Evolutionary conservation across 1,140 invertebrate genomes (phyloP).

Genomic region (Drosophila burlai): DNA sequence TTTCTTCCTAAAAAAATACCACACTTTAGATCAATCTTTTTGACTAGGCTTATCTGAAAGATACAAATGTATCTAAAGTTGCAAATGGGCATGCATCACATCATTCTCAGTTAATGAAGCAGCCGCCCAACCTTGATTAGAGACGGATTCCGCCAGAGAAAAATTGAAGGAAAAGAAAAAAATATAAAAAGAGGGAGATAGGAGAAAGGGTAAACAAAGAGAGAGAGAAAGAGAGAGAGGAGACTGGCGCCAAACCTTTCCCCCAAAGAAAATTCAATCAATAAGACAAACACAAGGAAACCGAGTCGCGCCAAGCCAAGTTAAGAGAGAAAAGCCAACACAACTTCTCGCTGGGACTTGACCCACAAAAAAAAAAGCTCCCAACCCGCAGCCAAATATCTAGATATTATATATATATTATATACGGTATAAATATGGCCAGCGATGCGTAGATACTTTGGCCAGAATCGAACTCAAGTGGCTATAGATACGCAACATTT

Average conservation of each 20-base stretch:
- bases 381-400: slow-evolving; percentile 9
- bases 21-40: slow-evolving; percentile 1
- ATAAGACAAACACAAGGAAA: slow-evolving; percentile 40
- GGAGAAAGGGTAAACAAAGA: neutral
- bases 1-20: neutral
- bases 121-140: slow-evolving; percentile 17
- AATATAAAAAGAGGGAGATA: neutral
- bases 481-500: slow-evolving; percentile 32
- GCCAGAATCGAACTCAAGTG: slow-evolving; percentile 24
- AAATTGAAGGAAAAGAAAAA: neutral
- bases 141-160: neutral
- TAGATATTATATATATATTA: slow-evolving; percentile 9
- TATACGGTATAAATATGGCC: slow-evolving; percentile 20
- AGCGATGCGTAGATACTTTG: slow-evolving; percentile 40
- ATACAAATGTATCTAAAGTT: slow-evolving; percentile 17
- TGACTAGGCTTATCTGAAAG: slow-evolving; percentile 1
- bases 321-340: slow-evolving; percentile 27
- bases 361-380: slow-evolving; percentile 11
- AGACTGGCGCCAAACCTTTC: slow-evolving; percentile 46
- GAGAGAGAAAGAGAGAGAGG: too few species aligned
- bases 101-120: slow-evolving; percentile 31
- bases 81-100: slow-evolving; percentile 18
- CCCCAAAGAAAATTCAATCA: slow-evolving; percentile 25
- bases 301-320: slow-evolving; percentile 1
- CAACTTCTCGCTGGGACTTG: slow-evolving; percentile 25